Percentiles rank a stretch among this genome's conserved stretches.
Evolutionary conservation across 2,888 invertebrate genomes (phyloP).

Genomic region (Fissipunctia ypsillon): DNA sequence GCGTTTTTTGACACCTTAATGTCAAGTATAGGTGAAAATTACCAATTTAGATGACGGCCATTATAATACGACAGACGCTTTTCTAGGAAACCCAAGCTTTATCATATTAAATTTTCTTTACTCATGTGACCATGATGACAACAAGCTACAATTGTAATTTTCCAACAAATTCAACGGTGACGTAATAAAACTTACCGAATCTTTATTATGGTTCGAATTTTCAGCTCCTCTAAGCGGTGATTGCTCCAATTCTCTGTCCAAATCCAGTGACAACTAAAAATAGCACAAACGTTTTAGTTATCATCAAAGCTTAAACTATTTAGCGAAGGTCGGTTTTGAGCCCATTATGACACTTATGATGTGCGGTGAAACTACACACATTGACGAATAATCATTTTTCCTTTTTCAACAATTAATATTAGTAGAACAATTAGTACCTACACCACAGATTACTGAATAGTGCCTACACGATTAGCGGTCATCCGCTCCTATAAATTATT

Average conservation of each 20-base stretch:
- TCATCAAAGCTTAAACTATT: not conserved
- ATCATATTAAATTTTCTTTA: not conserved
- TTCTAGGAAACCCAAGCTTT: not conserved
- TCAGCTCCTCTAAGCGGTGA: constrained; percentile 59
- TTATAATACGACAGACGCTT: not conserved
- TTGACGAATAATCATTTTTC: not conserved
- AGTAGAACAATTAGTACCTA: not conserved
- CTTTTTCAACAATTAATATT: not conserved
- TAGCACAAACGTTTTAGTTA: not conserved
- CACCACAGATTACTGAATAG: no score
- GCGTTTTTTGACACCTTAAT: no score
- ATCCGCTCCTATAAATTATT: not conserved
- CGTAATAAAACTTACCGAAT: constrained; percentile 26
- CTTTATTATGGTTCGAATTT: constrained; percentile 19
- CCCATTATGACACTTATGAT: no score
- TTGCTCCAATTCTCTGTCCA: constrained; percentile 58
- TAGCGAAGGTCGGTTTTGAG: not conserved
- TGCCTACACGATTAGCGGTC: not conserved
- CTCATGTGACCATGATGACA: no score
- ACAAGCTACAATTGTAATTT: not conserved
- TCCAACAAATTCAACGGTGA: not conserved
- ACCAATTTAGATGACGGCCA: not conserved
- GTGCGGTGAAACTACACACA: not conserved
- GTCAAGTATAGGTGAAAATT: no score
- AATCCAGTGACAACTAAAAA: constrained; percentile 69